These are phyloP conservation scores for Drosophila ezoana DNA, from an alignment of 2,888 invertebrate species.

Conservation along the genomic window DNA sequence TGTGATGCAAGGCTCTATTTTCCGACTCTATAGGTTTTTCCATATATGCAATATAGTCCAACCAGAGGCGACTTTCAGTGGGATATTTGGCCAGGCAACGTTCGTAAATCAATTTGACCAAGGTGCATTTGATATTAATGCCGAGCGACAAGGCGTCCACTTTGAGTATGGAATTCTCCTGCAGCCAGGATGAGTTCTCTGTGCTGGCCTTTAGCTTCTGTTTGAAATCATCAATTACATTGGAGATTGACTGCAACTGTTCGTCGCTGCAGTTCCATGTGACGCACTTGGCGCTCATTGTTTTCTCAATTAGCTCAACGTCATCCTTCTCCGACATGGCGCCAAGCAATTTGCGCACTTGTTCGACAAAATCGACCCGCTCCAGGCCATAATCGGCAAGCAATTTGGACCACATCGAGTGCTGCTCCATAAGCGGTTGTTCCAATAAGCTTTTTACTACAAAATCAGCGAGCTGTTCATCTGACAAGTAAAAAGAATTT, in stretches of 20 bases:
- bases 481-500: slow-evolving; percentile 15
- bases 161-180: slow-evolving; percentile 18
- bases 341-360: not conserved
- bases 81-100: slow-evolving; percentile 45
- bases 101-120: slow-evolving; percentile 54
- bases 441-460: slow-evolving; percentile 28
- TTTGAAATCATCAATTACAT: slow-evolving; percentile 32
- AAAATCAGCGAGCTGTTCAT: slow-evolving; percentile 46
- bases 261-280: slow-evolving; percentile 30
- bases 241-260: slow-evolving; percentile 8
- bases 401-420: slow-evolving; percentile 43
- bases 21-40: not conserved
- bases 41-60: slow-evolving; percentile 49
- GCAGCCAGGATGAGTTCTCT: slow-evolving; percentile 23
- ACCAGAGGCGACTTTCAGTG: slow-evolving; percentile 40
- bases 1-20: not conserved
- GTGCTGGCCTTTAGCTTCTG: slow-evolving; percentile 7
- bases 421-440: slow-evolving; percentile 12
- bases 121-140: slow-evolving; percentile 12
- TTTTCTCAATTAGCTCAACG: slow-evolving; percentile 8
- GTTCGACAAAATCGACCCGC: slow-evolving; percentile 33
- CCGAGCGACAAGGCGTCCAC: slow-evolving; percentile 4
- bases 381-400: slow-evolving; percentile 58
- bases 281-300: slow-evolving; percentile 27
- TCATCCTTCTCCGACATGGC: not conserved